A percentile compares a stretch with the other conserved stretches of the same genome.
These are phyloP conservation scores for Halictus rubicundus DNA, from an alignment of 1,140 invertebrate species.

Conservation along the genomic window DNA sequence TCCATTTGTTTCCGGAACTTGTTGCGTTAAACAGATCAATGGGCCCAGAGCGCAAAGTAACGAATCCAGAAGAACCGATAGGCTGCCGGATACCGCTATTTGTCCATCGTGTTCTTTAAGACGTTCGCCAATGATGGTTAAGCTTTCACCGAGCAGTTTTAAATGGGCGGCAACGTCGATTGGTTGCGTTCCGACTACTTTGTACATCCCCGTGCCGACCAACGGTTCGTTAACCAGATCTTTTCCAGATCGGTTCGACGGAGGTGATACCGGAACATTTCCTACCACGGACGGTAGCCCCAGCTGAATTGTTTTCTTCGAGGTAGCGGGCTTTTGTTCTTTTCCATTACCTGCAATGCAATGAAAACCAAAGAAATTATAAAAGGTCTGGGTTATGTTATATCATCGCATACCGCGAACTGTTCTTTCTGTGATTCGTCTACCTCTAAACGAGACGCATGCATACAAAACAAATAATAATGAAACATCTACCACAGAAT, in stretches of 20 bases:
- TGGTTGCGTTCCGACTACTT: conserved; percentile 89
- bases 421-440: neutral
- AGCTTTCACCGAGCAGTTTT: conserved; percentile 94
- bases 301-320: conserved; percentile 77
- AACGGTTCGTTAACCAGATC: conserved; percentile 73
- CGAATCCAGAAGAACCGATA: conserved; percentile 96
- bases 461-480: conserved; percentile 35
- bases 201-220: conserved; percentile 80
- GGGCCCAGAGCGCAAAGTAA: conserved; percentile 95
- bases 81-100: conserved; percentile 95
- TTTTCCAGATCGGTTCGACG: conserved; percentile 74
- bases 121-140: conserved; percentile 95
- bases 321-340: conserved; percentile 68
- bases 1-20: conserved; percentile 89
- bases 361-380: conserved; percentile 23
- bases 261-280: conserved; percentile 78
- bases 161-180: conserved; percentile 96
- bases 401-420: neutral
- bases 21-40: conserved; percentile 92
- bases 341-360: conserved; percentile 70
- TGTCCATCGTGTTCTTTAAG: conserved; percentile 97
- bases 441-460: conserved; percentile 36
- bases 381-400: neutral
- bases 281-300: conserved; percentile 77
- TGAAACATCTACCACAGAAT: conserved; percentile 45